phyloP scores from a whole-genome alignment of 2,888 invertebrate genomes.

The Epinotia brunnichana region DNA sequence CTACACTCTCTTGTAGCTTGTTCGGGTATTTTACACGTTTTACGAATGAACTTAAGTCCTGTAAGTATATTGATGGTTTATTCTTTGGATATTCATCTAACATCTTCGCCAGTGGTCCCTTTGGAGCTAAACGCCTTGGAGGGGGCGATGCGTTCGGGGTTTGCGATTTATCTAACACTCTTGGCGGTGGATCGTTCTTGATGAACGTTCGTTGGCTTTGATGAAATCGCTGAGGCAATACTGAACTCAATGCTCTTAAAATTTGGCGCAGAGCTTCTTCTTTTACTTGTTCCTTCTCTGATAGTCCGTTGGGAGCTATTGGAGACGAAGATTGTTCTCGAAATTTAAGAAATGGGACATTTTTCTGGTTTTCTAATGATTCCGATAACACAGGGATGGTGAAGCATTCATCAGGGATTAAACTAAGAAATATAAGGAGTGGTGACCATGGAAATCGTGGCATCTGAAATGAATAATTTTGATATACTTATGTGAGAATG shows the following conservation, averaged over 20 bases:
- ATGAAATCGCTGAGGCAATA: neutral
- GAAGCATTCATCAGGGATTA: neutral
- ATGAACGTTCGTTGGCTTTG: neutral
- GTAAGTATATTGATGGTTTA: slow-evolving; percentile 3
- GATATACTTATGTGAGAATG: neutral
- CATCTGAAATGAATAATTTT: slow-evolving; percentile 9
- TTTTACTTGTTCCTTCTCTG: neutral
- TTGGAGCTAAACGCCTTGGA: neutral
- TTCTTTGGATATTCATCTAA: neutral
- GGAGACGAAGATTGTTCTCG: neutral
- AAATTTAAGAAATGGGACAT: neutral
- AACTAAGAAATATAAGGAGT: neutral
- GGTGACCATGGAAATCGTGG: neutral
- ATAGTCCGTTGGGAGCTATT: neutral
- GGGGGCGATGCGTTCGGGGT: neutral
- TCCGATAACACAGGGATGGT: neutral
- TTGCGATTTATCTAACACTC: neutral
- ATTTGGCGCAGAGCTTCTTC: neutral
- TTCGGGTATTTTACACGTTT: neutral
- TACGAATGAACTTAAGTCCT: neutral
- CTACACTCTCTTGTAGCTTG: neutral
- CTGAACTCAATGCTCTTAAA: neutral
- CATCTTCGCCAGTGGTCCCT: neutral
- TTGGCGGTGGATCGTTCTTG: neutral
- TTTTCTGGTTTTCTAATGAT: neutral